Conservation (phyloP, 2,797 vertebrate species). For the Morus bassanus region DNA sequence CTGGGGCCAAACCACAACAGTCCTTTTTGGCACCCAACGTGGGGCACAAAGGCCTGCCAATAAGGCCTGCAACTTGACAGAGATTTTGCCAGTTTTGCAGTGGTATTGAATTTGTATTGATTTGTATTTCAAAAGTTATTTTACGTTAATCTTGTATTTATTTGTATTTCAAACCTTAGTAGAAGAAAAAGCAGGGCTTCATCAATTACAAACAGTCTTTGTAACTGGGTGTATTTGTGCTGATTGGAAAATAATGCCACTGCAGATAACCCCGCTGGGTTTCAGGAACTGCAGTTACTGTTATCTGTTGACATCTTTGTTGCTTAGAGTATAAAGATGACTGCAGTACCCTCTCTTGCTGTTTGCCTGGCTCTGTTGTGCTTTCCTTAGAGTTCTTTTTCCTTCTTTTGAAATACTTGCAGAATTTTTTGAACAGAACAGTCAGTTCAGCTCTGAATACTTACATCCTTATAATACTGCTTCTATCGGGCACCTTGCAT, state of each 20-base stretch:
- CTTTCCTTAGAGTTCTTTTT: neutral
- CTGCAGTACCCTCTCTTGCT: neutral
- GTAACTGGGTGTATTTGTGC: neutral
- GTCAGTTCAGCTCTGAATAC: neutral
- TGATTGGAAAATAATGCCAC: neutral
- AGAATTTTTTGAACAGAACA: neutral
- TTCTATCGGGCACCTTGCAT: neutral
- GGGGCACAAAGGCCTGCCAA: no score
- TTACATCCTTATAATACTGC: neutral
- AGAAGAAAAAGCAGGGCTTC: neutral
- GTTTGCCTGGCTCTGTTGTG: neutral
- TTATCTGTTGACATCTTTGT: neutral
- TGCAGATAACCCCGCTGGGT: neutral
- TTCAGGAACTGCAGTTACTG: neutral
- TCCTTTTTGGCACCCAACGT: no score
- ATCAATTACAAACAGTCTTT: neutral
- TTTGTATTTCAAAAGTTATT: neutral
- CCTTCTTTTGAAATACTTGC: neutral
- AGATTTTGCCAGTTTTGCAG: neutral
- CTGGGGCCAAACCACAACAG: no score
- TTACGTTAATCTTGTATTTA: neutral
- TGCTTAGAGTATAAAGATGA: neutral
- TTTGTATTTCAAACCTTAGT: neutral
- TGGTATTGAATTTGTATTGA: neutral
- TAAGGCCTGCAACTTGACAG: neutral